Base-by-base conservation (phyloP, 2,797 vertebrate species). In the Mormyrus proboscirostris region DNA sequence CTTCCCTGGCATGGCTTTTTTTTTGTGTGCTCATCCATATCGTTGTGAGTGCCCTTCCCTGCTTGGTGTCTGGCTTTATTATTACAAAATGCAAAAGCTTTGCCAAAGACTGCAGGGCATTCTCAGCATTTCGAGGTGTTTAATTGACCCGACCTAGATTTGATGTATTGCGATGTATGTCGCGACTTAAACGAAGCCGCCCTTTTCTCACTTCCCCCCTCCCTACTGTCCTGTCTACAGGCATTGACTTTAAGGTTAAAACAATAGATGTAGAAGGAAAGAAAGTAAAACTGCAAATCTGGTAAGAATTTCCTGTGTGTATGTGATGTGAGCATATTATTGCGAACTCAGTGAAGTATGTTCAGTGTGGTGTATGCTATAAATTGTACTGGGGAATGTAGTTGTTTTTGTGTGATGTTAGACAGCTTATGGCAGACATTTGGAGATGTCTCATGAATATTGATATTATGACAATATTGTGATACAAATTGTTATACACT, bases 161-260 rank as follows among this genome's bases (percentile, higher is more conserved):
- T 89, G 87, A 19, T 88, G 29, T 89, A 62, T 89, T 92, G 88
- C 76, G 51, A 53, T 33, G 1, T 33, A 62, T 59, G 55, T 65
- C 41, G 47, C 14, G 49, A 53, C 6, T 87, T 51, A 82, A 41
- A 10, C 1, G 38, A 79, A 79, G 55, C 62, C 53, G 22, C 89
- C 92, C 92, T 90, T 59, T 33, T 89, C 90, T 93, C 59, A 88
- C 90, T 88, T 83, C 86, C 53, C 79, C 38, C 59, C 73, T 62
- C 47, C 90, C 50, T n/a, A 47, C 84, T 50, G 9, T 22, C 38
- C 65, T 49, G 38, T 88, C 33, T 29, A 0, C 90, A 97, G 98
- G 98, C 88, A 99, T 98, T 1, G 98, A 99, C 92, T 99, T 99
- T 93, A 99, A 99, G 95, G 98, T 99, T 88, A 97, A 98, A 91